Evolutionary conservation across 2,797 vertebrate species (phyloP).

Genomic region (Mus minutoides): DNA sequence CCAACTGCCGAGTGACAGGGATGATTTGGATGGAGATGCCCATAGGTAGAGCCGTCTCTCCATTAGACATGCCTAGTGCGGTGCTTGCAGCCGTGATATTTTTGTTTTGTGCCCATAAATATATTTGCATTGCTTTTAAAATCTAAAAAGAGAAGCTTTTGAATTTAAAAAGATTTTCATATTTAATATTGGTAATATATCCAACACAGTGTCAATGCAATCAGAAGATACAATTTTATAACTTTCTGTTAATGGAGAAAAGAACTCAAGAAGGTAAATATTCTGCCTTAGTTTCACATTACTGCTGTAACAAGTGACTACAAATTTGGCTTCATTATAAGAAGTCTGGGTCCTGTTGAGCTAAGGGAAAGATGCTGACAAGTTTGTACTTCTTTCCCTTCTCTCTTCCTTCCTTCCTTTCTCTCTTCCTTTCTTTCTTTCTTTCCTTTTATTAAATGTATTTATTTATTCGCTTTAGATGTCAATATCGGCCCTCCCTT

Average conservation of each 20-base stretch:
- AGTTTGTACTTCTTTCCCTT: not conserved
- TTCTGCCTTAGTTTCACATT: not conserved
- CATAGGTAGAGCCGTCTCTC: not conserved
- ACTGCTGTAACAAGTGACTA: not conserved
- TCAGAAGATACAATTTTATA: not conserved
- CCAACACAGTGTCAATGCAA: not conserved
- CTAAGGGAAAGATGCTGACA: not conserved
- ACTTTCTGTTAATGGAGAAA: slow-evolving; percentile 22
- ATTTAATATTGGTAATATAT: not conserved
- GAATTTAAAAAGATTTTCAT: not conserved
- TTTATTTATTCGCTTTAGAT: too few relatives aligned
- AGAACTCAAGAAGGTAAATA: not conserved
- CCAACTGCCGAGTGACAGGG: not conserved
- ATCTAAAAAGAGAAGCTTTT: not conserved
- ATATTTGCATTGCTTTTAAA: slow-evolving; percentile 61
- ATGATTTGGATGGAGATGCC: not conserved
- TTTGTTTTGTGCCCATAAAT: not conserved
- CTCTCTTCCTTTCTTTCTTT: not conserved
- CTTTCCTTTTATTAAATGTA: too few relatives aligned
- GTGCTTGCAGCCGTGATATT: not conserved
- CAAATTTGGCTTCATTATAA: not conserved
- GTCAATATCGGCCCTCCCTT: too few relatives aligned
- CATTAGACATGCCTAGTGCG: not conserved
- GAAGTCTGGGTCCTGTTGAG: not conserved
- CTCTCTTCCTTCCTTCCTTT: too few relatives aligned